A percentile compares a stretch with the other conserved stretches of the same genome.
These are phyloP conservation scores for Stenotaenia linearis DNA, from an alignment of 2,888 invertebrate genomes.

Conservation along the genomic window DNA sequence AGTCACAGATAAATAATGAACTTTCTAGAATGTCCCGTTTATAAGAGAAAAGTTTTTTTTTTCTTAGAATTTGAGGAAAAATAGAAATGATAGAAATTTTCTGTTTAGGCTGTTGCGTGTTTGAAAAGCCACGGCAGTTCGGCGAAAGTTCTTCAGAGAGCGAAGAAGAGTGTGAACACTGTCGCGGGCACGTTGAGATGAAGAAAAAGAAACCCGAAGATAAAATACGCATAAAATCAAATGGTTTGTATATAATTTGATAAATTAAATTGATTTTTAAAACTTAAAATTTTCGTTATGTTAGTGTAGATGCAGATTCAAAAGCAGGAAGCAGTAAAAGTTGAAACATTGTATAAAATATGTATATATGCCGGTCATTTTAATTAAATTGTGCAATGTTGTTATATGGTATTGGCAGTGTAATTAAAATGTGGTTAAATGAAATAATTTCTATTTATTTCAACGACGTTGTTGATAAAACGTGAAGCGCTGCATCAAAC, in stretches of 20 bases:
- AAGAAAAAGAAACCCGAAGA: conserved; percentile 44
- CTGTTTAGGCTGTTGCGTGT: conserved; percentile 80
- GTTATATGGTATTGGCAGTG: background rate
- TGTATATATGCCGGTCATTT: background rate
- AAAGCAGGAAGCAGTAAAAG: background rate
- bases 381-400: background rate
- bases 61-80: no score
- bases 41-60: no score
- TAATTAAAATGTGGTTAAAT: background rate
- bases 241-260: background rate
- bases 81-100: no score
- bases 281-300: no score
- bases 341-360: background rate
- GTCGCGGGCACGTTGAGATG: conserved; percentile 72
- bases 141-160: conserved; percentile 82
- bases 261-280: no score
- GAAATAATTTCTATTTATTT: background rate
- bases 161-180: conserved; percentile 78
- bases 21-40: no score
- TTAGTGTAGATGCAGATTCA: background rate
- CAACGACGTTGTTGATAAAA: background rate
- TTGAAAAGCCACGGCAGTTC: conserved; percentile 80
- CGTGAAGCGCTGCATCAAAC: no score
- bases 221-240: background rate
- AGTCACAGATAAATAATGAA: no score